Conservation (phyloP, 2,888 invertebrate species). For the Microctonus hyperodae region DNA sequence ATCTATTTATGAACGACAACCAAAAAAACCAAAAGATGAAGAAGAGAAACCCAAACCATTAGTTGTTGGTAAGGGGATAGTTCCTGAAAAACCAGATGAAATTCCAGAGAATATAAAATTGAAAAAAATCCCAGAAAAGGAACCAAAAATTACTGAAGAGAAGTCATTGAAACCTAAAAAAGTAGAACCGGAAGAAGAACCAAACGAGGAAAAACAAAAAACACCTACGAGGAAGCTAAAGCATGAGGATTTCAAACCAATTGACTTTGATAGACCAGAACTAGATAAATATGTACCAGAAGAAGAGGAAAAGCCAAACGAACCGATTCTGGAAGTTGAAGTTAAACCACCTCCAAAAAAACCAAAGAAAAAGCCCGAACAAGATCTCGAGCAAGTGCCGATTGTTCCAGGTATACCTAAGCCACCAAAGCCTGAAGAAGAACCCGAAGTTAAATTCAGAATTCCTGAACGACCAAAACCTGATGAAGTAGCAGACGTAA, state of each 20-base stretch:
- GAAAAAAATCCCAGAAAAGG: constrained; percentile 58
- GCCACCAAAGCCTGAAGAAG: constrained; percentile 61
- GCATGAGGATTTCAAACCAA: constrained; percentile 53
- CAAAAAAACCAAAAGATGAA: constrained; percentile 55
- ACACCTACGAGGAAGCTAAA: constrained; percentile 48
- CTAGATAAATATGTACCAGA: constrained; percentile 57
- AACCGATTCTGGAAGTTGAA: constrained; percentile 55
- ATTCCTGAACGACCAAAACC: constrained; percentile 54
- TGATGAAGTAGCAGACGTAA: constrained; percentile 56
- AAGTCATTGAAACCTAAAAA: constrained; percentile 47
- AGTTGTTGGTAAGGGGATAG: constrained; percentile 56
- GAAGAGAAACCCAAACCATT: constrained; percentile 52
- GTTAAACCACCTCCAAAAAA: constrained; percentile 50
- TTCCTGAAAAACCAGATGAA: constrained; percentile 51
- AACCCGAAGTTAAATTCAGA: constrained; percentile 62
- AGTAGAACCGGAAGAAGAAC: constrained; percentile 48
- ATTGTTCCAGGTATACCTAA: constrained; percentile 61
- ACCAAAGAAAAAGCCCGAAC: constrained; percentile 54
- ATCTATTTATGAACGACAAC: constrained; percentile 55
- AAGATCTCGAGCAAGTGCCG: constrained; percentile 55
- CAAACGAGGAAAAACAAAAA: constrained; percentile 47
- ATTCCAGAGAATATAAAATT: constrained; percentile 56
- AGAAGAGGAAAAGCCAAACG: constrained; percentile 52
- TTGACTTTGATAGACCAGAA: constrained; percentile 57
- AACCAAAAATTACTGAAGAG: constrained; percentile 54